A percentile compares a stretch with the other conserved stretches of the same genome.
Evolutionary conservation across 1,140 invertebrate species (phyloP).

Genomic region (Glomeris maerens): DNA sequence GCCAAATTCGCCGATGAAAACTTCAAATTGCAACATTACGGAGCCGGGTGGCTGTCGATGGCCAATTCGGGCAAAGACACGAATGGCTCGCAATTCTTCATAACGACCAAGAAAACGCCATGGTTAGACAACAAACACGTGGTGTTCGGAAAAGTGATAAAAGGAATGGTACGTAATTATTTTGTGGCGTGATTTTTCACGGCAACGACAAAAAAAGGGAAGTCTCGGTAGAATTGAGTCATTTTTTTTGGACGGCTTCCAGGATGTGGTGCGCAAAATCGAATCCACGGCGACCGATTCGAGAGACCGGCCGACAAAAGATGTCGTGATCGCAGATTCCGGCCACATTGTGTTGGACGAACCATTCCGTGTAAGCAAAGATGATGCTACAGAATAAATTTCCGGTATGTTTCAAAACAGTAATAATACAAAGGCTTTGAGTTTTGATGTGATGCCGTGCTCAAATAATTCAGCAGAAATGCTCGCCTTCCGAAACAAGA

Average conservation of each 20-base stretch:
- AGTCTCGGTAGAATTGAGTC: neutral
- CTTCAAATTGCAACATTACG: constrained; percentile 59
- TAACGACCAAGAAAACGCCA: constrained; percentile 74
- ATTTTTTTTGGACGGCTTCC: constrained; percentile 17
- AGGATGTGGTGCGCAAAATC: constrained; percentile 63
- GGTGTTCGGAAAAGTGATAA: constrained; percentile 47
- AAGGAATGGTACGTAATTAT: constrained; percentile 58
- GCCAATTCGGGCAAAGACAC: constrained; percentile 92
- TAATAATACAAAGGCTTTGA: too few relatives aligned
- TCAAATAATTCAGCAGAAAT: neutral
- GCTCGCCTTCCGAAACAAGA: neutral
- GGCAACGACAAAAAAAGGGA: neutral
- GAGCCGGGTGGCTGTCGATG: constrained; percentile 60
- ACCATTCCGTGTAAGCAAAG: constrained; percentile 49
- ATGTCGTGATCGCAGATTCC: constrained; percentile 53
- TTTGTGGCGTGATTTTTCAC: constrained; percentile 4
- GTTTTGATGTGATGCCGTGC: too few relatives aligned
- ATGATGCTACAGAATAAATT: constrained; percentile 53
- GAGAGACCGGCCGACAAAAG: constrained; percentile 49
- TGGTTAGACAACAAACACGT: constrained; percentile 77
- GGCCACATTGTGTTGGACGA: constrained; percentile 44
- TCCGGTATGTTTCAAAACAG: too few relatives aligned
- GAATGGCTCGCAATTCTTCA: constrained; percentile 98
- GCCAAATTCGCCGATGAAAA: constrained; percentile 90
- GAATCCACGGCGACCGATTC: constrained; percentile 62